Base-by-base conservation (phyloP, 2,888 invertebrate genomes). In the Eudiplozoon nipponicum region DNA sequence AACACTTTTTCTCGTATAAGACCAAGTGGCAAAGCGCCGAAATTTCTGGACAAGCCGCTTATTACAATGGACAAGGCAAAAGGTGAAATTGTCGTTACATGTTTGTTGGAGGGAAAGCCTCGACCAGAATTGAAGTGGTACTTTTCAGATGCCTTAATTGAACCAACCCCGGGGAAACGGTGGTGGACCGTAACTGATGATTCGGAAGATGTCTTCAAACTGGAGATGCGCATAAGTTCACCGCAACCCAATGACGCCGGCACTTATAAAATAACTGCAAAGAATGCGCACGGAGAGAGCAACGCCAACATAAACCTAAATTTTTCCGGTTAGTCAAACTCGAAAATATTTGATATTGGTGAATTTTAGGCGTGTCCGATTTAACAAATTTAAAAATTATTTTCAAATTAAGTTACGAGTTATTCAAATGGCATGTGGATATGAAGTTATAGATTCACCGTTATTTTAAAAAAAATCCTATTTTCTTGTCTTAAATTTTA, bases 301-400 rank as follows among this genome's bases (percentile, higher is more conserved):
- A 94, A 94, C 67, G 94, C 94, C 53, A 94, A 90, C 65, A 90
- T 94, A 66, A 80, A 86, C 57, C 74, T 94, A 57, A 94, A 94
- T 65, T 81, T 90, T 68, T 78, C 81, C 74, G 81, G n/a, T n/a
- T n/a, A n/a, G n/a, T n/a, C n/a, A n/a, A n/a, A n/a, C n/a, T n/a
- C n/a, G n/a, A n/a, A n/a, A n/a, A n/a, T n/a, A n/a, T n/a, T n/a
- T n/a, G n/a, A n/a, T n/a, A n/a, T n/a, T n/a, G n/a, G n/a, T n/a
- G n/a, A n/a, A n/a, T n/a, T n/a, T n/a, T n/a, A n/a, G n/a, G n/a
- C n/a, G n/a, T n/a, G n/a, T n/a, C n/a, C n/a, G n/a, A n/a, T n/a
- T n/a, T n/a, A n/a, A n/a, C n/a, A n/a, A n/a, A n/a, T n/a, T n/a
- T n/a, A n/a, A n/a, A n/a, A n/a, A n/a, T n/a, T n/a, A n/a, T n/a